Conservation (phyloP, 2,797 vertebrate species). For the Potorous gilbertii region DNA sequence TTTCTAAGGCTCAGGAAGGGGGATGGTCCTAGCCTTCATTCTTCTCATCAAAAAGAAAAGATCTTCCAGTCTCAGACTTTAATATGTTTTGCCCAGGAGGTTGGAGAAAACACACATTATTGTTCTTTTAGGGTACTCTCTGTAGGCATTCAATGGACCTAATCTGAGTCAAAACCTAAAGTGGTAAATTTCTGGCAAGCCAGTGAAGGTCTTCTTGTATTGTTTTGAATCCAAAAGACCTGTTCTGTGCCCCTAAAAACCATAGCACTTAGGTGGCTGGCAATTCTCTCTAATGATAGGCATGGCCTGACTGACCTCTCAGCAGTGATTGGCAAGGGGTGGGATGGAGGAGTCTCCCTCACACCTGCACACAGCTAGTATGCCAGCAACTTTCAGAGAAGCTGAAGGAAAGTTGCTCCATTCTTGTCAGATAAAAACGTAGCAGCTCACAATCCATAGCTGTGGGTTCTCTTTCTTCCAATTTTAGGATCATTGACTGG, state of each 20-base stretch:
- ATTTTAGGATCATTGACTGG: neutral
- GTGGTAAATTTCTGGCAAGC: neutral
- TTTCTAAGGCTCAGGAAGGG: neutral
- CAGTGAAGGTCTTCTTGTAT: neutral
- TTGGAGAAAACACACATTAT: neutral
- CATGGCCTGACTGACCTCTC: neutral
- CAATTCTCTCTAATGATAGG: neutral
- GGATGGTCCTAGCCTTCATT: neutral
- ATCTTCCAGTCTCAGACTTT: neutral
- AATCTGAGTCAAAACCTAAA: neutral
- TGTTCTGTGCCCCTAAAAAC: neutral
- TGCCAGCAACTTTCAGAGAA: neutral
- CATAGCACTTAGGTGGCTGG: neutral
- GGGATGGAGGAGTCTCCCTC: neutral
- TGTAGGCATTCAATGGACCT: neutral
- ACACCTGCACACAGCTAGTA: neutral
- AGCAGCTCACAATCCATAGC: neutral
- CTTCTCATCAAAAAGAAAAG: neutral
- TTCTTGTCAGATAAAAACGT: neutral
- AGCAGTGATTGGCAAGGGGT: neutral
- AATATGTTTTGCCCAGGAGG: neutral
- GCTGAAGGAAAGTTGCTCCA: neutral
- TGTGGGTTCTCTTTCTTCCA: neutral
- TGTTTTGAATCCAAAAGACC: neutral
- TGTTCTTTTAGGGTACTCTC: neutral